Conservation (phyloP, 1,140 invertebrate species). For the Rhyzopertha dominica region DNA sequence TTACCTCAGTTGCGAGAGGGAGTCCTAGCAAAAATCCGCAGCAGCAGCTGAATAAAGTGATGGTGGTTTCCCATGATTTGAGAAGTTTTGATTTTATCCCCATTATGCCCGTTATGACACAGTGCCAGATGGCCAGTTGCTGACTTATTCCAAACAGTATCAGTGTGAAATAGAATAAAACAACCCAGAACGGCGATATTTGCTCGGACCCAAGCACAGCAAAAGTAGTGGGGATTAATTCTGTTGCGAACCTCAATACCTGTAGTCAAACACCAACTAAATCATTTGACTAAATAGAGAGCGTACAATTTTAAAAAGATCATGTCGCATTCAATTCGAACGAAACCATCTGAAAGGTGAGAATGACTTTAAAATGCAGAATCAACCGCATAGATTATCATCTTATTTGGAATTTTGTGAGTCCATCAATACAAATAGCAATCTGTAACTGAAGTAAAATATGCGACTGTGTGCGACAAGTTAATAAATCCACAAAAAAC, state of each 20-base stretch:
- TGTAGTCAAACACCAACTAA: too few relatives aligned
- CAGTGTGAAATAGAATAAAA: constrained; percentile 78
- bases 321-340: too few relatives aligned
- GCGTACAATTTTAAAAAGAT: too few relatives aligned
- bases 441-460: too few relatives aligned
- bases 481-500: too few relatives aligned
- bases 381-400: too few relatives aligned
- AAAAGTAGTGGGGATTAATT: constrained; percentile 77
- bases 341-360: too few relatives aligned
- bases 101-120: constrained; percentile 74
- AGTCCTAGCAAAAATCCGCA: constrained; percentile 80
- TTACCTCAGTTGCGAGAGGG: constrained; percentile 83
- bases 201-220: constrained; percentile 63
- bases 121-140: constrained; percentile 63
- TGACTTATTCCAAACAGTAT: constrained; percentile 83
- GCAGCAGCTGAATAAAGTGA: constrained; percentile 80
- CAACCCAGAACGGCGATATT: constrained; percentile 79
- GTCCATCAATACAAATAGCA: too few relatives aligned
- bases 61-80: constrained; percentile 75
- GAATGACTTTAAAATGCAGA: too few relatives aligned
- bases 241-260: constrained; percentile 71
- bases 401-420: too few relatives aligned
- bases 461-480: too few relatives aligned
- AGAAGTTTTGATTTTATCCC: constrained; percentile 67
- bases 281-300: too few relatives aligned